Conservation (phyloP, 2,797 vertebrate genomes). For the Yasuhikotakia modesta region DNA sequence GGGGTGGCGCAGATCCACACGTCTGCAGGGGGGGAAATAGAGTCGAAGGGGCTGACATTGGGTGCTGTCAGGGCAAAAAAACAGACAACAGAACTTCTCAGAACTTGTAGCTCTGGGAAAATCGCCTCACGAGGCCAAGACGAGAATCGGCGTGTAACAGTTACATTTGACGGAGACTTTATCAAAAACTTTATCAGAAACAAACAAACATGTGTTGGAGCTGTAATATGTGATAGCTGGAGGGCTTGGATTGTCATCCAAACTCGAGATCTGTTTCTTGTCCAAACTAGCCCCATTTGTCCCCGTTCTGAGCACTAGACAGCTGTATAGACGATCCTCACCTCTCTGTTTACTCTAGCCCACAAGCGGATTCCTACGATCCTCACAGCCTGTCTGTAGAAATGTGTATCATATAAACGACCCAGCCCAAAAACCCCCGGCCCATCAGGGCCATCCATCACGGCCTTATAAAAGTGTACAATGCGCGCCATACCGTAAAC, state of each 20-base stretch:
- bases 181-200: slow-evolving; percentile 21
- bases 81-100: too few species aligned
- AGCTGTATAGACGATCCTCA: slow-evolving; percentile 15
- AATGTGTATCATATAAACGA: slow-evolving; percentile 5
- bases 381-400: slow-evolving; percentile 6
- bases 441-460: slow-evolving; percentile 19
- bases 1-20: background rate
- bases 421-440: slow-evolving; percentile 10
- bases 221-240: background rate
- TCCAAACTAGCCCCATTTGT: background rate
- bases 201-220: slow-evolving; percentile 26
- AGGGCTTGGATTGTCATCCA: background rate
- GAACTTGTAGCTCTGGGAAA: background rate
- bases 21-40: slow-evolving; percentile 10
- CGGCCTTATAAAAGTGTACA: slow-evolving; percentile 51
- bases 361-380: slow-evolving; percentile 6
- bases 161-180: slow-evolving; percentile 10
- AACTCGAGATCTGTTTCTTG: slow-evolving; percentile 15
- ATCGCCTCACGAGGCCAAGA: background rate
- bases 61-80: slow-evolving; percentile 2
- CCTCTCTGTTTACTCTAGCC: slow-evolving; percentile 25
- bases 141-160: background rate
- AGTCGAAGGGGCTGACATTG: slow-evolving; percentile 14
- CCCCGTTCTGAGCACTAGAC: background rate
- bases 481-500: slow-evolving; percentile 42